Evolutionary conservation across 1,140 invertebrate genomes (phyloP), one percentile per base, ranked within the genome.

Genomic region (Trichomalopsis sarcophagae): DNA sequence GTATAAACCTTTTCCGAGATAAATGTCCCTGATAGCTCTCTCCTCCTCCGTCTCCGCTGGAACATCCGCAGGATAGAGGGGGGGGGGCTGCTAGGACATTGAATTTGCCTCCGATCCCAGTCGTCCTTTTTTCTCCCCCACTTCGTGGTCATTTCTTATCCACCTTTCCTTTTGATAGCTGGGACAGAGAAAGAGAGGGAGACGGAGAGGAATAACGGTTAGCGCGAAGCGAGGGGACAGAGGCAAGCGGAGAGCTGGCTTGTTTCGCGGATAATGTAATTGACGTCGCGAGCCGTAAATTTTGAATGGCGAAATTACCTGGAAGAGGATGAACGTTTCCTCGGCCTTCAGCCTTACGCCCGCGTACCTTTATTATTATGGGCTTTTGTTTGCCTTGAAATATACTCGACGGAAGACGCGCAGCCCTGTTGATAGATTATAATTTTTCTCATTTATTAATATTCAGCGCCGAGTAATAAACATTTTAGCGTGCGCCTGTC

Each of bases 181-280:
- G 66, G 21, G 62, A 69, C 33, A 30, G 55, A 30, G 33, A 13
- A 11, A 21, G 40, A 68, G 55, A 7, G 17, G 6, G 55, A 66
- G 62, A 33, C 10, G 14, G n/a, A 47, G 47, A 36, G 21, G 50
- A 27, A 68, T 81, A 79, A 81, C 78, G 78, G 78, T 69, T 13
- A 27, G 13, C 5, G 6, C 36, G 11, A 13, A 40, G 2, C 36
- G 73, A n/a, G 40, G 40, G 40, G 40, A 44, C 17, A 5, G 27
- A 69, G 27, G 66, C 21, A 13, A 13, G 27, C 50, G 75, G 1
- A 11, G 13, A 11, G 50, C 50, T 79, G 50, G 3, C 78, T 81
- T 69, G 78, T 81, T 81, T 47, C 66, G 66, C 36, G 78, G 78
- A 69, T 81, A 81, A 81, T 68, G 71, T 81, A 81, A 81, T 81